Evolutionary conservation across 1,140 invertebrate genomes (phyloP).

Genomic region (Stenopsyche tienmushanensis): DNA sequence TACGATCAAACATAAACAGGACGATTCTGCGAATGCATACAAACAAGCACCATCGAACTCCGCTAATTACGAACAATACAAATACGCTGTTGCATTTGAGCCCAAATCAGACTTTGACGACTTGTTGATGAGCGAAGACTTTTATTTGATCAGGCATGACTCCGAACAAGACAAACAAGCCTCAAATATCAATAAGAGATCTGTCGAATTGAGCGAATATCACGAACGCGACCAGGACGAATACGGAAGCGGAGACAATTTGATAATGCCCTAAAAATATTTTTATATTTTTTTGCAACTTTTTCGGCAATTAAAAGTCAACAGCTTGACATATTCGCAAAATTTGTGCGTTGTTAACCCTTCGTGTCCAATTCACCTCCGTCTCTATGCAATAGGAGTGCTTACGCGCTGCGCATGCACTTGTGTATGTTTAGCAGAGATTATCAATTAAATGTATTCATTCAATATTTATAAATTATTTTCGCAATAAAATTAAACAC

Average conservation of each 20-base stretch:
- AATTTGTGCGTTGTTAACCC: slow-evolving; percentile 18
- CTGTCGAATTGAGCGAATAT: background rate
- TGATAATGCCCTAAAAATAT: background rate
- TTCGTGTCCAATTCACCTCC: slow-evolving; percentile 16
- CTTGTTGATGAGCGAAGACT: background rate
- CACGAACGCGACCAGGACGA: background rate
- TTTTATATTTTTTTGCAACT: background rate
- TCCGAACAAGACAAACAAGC: background rate
- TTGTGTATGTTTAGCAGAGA: background rate
- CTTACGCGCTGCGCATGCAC: background rate
- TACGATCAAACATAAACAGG: no score
- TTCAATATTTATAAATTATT: background rate
- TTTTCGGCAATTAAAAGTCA: background rate
- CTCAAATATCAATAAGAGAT: background rate
- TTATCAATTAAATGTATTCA: background rate
- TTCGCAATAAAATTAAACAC: background rate
- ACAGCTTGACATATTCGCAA: slow-evolving; percentile 12
- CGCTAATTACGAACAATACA: no score
- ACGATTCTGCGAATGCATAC: no score
- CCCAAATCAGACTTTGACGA: background rate
- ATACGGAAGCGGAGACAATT: slow-evolving; percentile 7
- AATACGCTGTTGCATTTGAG: background rate
- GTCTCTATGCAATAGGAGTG: slow-evolving; percentile 10
- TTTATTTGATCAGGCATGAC: background rate
- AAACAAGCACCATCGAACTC: no score